Conservation (phyloP, 1,140 invertebrate genomes). For the Drosophila suzukii region DNA sequence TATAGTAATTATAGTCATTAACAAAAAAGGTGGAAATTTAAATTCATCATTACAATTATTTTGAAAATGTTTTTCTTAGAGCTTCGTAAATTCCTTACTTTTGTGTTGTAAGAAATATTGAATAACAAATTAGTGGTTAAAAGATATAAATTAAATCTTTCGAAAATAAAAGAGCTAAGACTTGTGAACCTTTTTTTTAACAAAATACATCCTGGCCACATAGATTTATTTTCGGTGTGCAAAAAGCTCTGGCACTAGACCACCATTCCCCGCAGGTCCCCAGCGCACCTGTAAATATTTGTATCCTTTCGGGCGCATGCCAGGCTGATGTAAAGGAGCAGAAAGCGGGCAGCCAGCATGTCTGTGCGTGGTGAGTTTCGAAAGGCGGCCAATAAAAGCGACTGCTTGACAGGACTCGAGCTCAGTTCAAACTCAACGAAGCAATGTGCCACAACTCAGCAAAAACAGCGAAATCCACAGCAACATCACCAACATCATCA, state of each 20-base stretch:
- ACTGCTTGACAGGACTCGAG: slow-evolving; percentile 27
- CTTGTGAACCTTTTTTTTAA: too few species aligned
- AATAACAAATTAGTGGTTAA: too few species aligned
- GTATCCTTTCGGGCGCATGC: slow-evolving; percentile 56
- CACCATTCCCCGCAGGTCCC: slow-evolving; percentile 2
- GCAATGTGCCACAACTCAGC: slow-evolving; percentile 65
- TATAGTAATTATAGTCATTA: too few species aligned
- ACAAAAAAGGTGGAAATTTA: too few species aligned
- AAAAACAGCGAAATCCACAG: slow-evolving; percentile 16
- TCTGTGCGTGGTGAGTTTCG: slow-evolving; percentile 66
- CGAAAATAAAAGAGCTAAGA: too few species aligned
- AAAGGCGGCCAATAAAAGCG: slow-evolving; percentile 71
- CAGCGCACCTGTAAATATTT: slow-evolving; percentile 74
- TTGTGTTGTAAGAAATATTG: too few species aligned
- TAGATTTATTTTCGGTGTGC: slow-evolving; percentile 6
- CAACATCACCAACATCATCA: slow-evolving; percentile 15
- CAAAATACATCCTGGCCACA: slow-evolving; percentile 5
- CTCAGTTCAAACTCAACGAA: slow-evolving; percentile 77
- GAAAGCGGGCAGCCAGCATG: slow-evolving; percentile 44
- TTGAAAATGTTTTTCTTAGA: not conserved
- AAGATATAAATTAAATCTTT: too few species aligned
- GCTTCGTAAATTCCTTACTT: too few species aligned
- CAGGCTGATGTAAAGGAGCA: slow-evolving; percentile 15
- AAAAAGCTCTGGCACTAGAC: slow-evolving; percentile 10
- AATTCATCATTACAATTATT: not conserved